Percentiles rank a stretch among this genome's conserved stretches.
Conservation (phyloP, 2,888 invertebrate species). For the Caenorhabditis drosophilae region DNA sequence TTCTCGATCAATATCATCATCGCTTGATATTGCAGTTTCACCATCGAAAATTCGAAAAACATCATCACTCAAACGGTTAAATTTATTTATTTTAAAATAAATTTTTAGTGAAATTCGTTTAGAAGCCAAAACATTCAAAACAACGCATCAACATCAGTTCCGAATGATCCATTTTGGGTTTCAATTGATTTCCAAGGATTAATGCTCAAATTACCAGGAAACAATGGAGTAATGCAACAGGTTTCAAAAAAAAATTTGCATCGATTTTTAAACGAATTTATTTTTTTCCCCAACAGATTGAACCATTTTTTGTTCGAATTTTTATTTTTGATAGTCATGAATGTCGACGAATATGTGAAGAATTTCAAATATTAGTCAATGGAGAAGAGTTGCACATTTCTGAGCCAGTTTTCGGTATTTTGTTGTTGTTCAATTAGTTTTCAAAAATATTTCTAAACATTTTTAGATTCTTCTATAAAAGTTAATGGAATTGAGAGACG, state of each 20-base stretch:
- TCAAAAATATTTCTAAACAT: background rate
- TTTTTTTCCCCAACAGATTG: slow-evolving; percentile 79
- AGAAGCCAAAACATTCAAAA: background rate
- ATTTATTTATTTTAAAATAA: background rate
- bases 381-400: slow-evolving; percentile 42
- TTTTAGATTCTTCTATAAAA: slow-evolving; percentile 11
- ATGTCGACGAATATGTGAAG: slow-evolving; percentile 59
- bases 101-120: background rate
- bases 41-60: slow-evolving; percentile 30
- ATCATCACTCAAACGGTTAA: slow-evolving; percentile 16
- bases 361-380: slow-evolving; percentile 53
- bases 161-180: slow-evolving; percentile 7
- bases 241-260: slow-evolving; percentile 5
- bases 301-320: slow-evolving; percentile 89
- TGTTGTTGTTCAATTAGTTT: background rate
- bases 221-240: slow-evolving; percentile 19
- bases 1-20: background rate
- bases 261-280: background rate
- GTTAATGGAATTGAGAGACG: slow-evolving; percentile 27
- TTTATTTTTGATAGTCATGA: slow-evolving; percentile 83
- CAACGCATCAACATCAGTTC: background rate
- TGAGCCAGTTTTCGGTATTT: slow-evolving; percentile 29
- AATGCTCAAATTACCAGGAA: slow-evolving; percentile 22
- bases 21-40: slow-evolving; percentile 7
- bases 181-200: slow-evolving; percentile 37